Conservation (phyloP, 2,797 vertebrate genomes). For the Clarias platycephalus region DNA sequence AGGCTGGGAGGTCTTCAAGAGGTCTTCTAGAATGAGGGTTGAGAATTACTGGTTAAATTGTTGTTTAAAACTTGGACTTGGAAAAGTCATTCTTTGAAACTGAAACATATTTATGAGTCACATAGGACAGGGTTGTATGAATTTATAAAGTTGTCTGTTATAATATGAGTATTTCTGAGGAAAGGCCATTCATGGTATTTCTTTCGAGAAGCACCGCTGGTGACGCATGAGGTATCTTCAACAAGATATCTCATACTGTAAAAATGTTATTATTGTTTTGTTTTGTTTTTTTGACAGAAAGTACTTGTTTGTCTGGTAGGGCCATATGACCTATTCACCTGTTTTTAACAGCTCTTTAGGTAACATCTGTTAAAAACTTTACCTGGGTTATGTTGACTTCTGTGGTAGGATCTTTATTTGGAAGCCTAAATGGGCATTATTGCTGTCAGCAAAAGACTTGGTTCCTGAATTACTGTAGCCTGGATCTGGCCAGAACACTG, state of each 20-base stretch:
- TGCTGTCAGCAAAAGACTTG: slow-evolving; percentile 8
- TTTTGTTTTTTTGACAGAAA: not conserved
- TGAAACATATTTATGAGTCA: not conserved
- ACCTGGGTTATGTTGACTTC: not conserved
- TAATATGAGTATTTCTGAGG: not conserved
- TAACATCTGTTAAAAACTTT: slow-evolving; percentile 22
- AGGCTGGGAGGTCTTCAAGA: not conserved
- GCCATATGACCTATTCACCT: not conserved
- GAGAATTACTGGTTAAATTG: too few relatives aligned
- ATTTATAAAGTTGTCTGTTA: not conserved
- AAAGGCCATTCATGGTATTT: not conserved
- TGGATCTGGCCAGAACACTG: not conserved
- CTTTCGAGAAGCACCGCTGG: not conserved
- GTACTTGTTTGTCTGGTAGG: not conserved
- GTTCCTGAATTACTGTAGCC: slow-evolving; percentile 15
- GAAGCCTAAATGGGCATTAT: not conserved
- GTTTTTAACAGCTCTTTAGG: not conserved
- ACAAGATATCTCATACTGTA: not conserved
- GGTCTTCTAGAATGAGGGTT: too few relatives aligned
- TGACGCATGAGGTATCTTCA: not conserved
- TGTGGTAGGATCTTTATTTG: not conserved
- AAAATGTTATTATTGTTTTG: not conserved
- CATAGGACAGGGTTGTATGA: not conserved
- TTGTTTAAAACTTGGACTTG: not conserved
- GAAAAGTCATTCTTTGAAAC: not conserved